Percentiles rank a stretch among this genome's conserved stretches.
These are phyloP conservation scores for Charanyca ferruginea DNA, from an alignment of 2,888 invertebrate genomes.

Conservation along the genomic window DNA sequence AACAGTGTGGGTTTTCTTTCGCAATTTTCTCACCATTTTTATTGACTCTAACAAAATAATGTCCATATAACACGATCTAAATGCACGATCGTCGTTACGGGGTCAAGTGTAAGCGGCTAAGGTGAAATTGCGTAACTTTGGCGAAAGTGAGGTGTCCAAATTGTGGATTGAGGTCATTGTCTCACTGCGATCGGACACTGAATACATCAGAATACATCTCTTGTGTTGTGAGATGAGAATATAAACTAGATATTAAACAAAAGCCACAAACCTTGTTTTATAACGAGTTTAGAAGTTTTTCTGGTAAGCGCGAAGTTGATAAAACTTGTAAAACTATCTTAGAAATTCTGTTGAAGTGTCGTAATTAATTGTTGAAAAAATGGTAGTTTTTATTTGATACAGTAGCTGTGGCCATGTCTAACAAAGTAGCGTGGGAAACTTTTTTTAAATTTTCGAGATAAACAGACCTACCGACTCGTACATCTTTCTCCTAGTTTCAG, in stretches of 20 bases:
- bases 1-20: slow-evolving; percentile 34
- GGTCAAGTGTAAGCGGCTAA: slow-evolving; percentile 90
- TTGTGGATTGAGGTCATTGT: slow-evolving; percentile 89
- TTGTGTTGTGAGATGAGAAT: slow-evolving; percentile 50
- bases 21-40: slow-evolving; percentile 25
- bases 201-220: slow-evolving; percentile 61
- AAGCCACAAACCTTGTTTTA: slow-evolving; percentile 6
- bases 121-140: slow-evolving; percentile 86
- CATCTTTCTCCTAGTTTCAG: neutral
- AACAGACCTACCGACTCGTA: neutral
- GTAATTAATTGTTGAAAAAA: slow-evolving; percentile 3
- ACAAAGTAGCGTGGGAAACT: neutral
- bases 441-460: neutral
- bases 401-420: neutral
- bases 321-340: slow-evolving; percentile 8
- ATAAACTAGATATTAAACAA: slow-evolving; percentile 33
- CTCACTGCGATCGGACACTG: slow-evolving; percentile 77
- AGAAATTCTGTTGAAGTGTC: slow-evolving; percentile 19
- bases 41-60: slow-evolving; percentile 42
- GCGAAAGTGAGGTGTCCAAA: slow-evolving; percentile 88
- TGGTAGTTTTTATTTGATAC: neutral
- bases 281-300: slow-evolving; percentile 4
- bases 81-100: slow-evolving; percentile 66
- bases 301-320: slow-evolving; percentile 9
- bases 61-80: slow-evolving; percentile 43